Evolutionary conservation across 2,113 vertebrate species (phyloP).

Genomic region (Capreolus pygargus): DNA sequence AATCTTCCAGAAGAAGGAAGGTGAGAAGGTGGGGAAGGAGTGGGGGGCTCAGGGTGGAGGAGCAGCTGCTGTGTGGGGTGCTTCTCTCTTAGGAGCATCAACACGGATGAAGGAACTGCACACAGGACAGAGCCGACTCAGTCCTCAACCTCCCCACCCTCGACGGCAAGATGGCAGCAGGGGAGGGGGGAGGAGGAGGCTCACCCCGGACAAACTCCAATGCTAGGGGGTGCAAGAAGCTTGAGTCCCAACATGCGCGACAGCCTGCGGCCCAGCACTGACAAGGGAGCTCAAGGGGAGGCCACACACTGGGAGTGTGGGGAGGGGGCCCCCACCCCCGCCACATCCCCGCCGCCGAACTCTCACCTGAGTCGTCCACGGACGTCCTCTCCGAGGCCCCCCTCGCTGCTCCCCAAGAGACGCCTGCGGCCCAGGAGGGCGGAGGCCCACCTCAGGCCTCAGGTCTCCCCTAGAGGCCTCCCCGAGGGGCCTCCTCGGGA

Average conservation of each 20-base stretch:
- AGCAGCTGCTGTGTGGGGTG: background rate
- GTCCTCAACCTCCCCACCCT: background rate
- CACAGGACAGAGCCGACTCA: background rate
- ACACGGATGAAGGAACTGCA: background rate
- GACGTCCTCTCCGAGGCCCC: background rate
- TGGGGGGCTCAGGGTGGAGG: background rate
- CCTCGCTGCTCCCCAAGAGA: background rate
- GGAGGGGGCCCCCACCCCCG: no score
- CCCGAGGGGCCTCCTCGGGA: accelerated
- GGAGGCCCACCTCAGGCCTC: background rate
- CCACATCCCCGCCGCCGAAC: background rate
- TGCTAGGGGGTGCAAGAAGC: background rate
- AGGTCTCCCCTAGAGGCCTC: background rate
- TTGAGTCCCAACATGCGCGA: background rate
- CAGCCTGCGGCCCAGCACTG: background rate
- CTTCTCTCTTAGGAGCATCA: background rate
- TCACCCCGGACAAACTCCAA: background rate
- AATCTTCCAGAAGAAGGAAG: background rate
- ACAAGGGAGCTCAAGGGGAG: background rate
- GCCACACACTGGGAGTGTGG: background rate
- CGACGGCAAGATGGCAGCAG: background rate
- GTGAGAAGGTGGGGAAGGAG: background rate
- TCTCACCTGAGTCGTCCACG: background rate
- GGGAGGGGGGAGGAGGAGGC: background rate
- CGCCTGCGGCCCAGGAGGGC: no score